Evolutionary conservation across 1,140 invertebrate genomes (phyloP), one percentile per base, ranked within the genome.

Genomic region (Trichonephila clavipes): DNA sequence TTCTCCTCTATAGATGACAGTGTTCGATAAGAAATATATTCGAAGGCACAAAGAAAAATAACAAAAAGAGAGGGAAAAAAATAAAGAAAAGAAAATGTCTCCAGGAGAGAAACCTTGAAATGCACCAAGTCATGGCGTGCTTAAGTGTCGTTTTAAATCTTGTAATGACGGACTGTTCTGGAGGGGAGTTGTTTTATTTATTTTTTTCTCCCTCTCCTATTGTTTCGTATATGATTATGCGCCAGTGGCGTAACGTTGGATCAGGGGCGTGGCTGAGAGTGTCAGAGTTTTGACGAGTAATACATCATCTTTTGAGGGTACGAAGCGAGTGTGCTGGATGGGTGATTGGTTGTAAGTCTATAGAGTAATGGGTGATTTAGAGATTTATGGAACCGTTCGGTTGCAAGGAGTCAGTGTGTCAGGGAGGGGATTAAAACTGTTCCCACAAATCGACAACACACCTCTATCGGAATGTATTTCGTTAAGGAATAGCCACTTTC

Each of bases 221-320:
- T 77, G 72, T 77, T 77, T 34, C 28, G 72, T 19, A 85, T 58
- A 7, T 61, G 85, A 62, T 87, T 87, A 87, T 87, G 58, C 61
- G 40, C 59, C 85, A 87, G 85, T 87, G 85, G 85, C 61, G 58
- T 87, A 40, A 51, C 66, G 66, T 24, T 28, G 61, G 66, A n/a
- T 69, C 21, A 59, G 66, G 87, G 87, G 87, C 87, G 87, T 89
- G 87, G 87, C 64, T 19, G 28, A 19, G 2, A 51, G 34, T 66
- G 62, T 89, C 40, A 44, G 21, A 14, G 64, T 89, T 44, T 58
- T 69, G 87, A 44, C 64, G 87, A 88, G 61, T 28, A 62, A 88
- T 88, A 72, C 87, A 88, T 88, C 87, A 88, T 88, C 87, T 66
- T 88, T 88, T 40, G 59, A 24, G 59, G n/a, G 64, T 72, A 28